Base-by-base conservation (phyloP, 2,113 vertebrate species). In the Orcinus orca region DNA sequence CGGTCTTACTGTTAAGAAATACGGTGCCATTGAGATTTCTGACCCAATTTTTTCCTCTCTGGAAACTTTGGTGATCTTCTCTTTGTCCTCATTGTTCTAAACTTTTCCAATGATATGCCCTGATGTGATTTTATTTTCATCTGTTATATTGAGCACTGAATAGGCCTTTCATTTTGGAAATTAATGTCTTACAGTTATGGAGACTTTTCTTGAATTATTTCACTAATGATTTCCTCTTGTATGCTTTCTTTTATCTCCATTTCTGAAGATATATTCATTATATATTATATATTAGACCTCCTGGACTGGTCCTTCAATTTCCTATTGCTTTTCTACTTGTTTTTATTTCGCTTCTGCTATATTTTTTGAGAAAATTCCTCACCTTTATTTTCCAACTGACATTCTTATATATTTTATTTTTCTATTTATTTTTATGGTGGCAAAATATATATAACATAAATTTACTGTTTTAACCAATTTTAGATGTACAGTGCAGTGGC, bases 81-180 rank as follows among this genome's bases (percentile, higher is more conserved):
- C 5, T 91, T 81, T 83, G 36, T 70, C 20, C 2, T 38, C 33
- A 38, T 0, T 81, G 47, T 68, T 58, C 63, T 81, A 38, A 86
- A 86, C 67, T 85, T 53, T 94, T 58, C 58, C 71, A 44, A 0
- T 90, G 25, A 38, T 53, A 87, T 62, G 8, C 12, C 8, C 87
- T 71, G 20, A 74, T 93, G 38, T 84, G 38, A 79, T 96, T 96
- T 93, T 80, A 77, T 63, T 95, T 93, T 90, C 31, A 68, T 38
- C 23, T 13, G 74, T 71, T 96, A 17, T 76, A 36, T 67, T 90
- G 21, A 82, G 12, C 31, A 80, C 33, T 71, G 33, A 12, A 26
- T 91, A 53, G 9, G 2, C 50, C 44, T 86, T 79, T 90, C 9
- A 76, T 44, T 89, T 5, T 67, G 2, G 29, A 94, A 88, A 67